A percentile compares a stretch with the other conserved stretches of the same genome.
phyloP scores from a whole-genome alignment of 2,888 invertebrate genomes.

The Pyralis farinalis region DNA sequence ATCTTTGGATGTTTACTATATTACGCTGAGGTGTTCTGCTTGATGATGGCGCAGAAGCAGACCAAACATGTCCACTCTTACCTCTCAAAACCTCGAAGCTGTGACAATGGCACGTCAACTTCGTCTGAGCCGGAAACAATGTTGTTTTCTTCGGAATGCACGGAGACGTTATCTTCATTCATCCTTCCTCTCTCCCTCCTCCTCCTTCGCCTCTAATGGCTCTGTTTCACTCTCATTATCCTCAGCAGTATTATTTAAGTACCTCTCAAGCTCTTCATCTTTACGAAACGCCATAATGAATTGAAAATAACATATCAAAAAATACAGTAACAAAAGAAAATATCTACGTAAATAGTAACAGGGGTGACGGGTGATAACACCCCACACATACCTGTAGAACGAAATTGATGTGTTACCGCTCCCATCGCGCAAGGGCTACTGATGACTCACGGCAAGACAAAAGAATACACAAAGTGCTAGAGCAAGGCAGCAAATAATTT shows the following conservation, averaged over 20 bases:
- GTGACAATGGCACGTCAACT: too few relatives aligned
- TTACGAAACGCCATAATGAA: not conserved
- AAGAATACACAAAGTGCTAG: not conserved
- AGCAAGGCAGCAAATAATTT: not conserved
- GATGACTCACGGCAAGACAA: not conserved
- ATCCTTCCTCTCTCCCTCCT: too few relatives aligned
- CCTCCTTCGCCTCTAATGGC: not conserved
- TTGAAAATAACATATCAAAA: not conserved
- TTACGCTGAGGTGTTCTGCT: too few relatives aligned
- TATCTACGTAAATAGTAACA: constrained; percentile 8
- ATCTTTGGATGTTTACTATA: too few relatives aligned
- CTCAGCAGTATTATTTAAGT: not conserved
- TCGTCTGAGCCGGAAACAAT: constrained; percentile 3
- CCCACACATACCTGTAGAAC: constrained; percentile 3
- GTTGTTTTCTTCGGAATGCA: not conserved
- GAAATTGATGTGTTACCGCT: constrained; percentile 1
- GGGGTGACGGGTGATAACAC: constrained; percentile 8
- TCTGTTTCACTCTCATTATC: not conserved
- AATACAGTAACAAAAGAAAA: not conserved
- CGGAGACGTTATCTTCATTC: constrained; percentile 2
- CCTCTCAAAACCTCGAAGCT: too few relatives aligned
- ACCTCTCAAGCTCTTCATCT: not conserved
- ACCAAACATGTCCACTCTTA: too few relatives aligned
- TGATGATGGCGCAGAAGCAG: too few relatives aligned
- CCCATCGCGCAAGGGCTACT: constrained; percentile 1